Base-by-base conservation (phyloP, 2,113 vertebrate species). In the Lepisosteus osseus region DNA sequence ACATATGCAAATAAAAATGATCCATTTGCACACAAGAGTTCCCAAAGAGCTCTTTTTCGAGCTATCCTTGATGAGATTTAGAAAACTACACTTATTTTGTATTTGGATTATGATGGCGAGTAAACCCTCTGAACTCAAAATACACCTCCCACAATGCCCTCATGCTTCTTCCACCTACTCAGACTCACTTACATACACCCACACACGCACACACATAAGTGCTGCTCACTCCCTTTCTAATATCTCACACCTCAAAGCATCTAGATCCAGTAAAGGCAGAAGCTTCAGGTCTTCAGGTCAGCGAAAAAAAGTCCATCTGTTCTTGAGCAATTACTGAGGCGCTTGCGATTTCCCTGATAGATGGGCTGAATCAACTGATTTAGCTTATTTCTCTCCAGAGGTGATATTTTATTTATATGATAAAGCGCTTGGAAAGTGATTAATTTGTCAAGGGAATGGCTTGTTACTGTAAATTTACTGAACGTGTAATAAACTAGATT, bases 401-500 rank as follows among this genome's bases (percentile, higher is more conserved):
- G 85, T 88, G 85, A 84, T 89, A 86, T 90, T 93, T 93, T 92
- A 92, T 92, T 93, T 91, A 88, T 90, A 90, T 86, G 85, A 86
- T 92, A 90, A 91, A 88, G 91, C 89, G 78, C 83, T 80, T 82
- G 81, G 85, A 87, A 91, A 89, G 78, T 89, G 82, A 91, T 93
- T 92, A 84, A 88, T 92, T 91, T 91, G 88, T 91, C 89, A 88
- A 69, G 87, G 85, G 88, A 90, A 84, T 85, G 84, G 89, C 86
- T 89, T 90, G 86, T 90, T 92, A 87, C 88, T 94, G 85, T 95
- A 93, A 92, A 93, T 94, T 94, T 91, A 91, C 88, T 89, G 91
- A 92, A 92, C 92, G 84, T 91, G 89, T 93, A 92, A 94, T 93
- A 94, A 95, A 95, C 81, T 87, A 86, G 83, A 94, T 93, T 90